phyloP scores from a whole-genome alignment of 2,797 vertebrate species.

The Tolypeutes matacus region DNA sequence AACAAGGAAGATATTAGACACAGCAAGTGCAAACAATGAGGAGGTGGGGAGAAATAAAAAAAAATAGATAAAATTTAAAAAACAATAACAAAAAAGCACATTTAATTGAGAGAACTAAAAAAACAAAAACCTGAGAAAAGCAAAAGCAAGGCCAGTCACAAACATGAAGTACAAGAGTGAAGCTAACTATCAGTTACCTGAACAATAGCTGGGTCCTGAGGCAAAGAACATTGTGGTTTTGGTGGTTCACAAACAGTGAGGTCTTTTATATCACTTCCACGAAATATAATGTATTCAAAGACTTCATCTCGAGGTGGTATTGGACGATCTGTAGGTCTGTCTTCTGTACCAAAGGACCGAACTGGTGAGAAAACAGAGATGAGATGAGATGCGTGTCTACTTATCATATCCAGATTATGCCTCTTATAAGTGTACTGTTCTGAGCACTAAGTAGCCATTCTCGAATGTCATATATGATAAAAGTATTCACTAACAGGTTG shows the following conservation, averaged over 20 bases:
- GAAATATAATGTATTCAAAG: conserved; percentile 99
- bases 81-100: background rate
- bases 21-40: too few relatives aligned
- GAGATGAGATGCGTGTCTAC: background rate
- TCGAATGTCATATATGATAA: conserved; percentile 30
- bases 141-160: background rate
- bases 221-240: conserved; percentile 95
- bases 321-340: conserved; percentile 97
- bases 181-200: conserved; percentile 89
- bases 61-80: too few relatives aligned
- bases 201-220: conserved; percentile 99
- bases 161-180: background rate
- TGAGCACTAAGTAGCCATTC: conserved; percentile 48
- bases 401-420: background rate
- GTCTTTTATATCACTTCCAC: conserved; percentile 99
- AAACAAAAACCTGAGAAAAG: background rate
- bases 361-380: conserved; percentile 87
- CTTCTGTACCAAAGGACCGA: conserved; percentile 98
- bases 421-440: background rate
- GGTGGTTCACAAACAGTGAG: conserved; percentile 99
- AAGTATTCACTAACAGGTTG: conserved; percentile 39
- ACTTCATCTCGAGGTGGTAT: conserved; percentile 98
- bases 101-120: background rate
- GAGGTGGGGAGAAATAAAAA: too few relatives aligned
- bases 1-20: too few relatives aligned